These are phyloP conservation scores for Archaeoteleia sp. DNA, from an alignment of 2,888 invertebrate species.

Conservation along the genomic window DNA sequence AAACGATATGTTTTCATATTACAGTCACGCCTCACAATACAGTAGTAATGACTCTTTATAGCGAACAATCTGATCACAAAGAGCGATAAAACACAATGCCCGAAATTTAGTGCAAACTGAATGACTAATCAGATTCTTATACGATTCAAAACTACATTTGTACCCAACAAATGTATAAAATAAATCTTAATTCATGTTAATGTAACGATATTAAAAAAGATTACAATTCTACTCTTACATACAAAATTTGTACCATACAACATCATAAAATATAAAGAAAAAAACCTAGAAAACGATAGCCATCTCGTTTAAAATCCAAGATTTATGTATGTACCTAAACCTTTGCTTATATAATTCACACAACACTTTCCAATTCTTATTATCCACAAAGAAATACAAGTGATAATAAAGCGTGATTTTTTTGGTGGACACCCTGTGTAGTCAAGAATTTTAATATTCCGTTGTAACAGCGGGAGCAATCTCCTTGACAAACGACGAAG, in stretches of 20 bases:
- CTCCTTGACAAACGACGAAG: conserved; percentile 66
- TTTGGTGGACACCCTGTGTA: conserved; percentile 9
- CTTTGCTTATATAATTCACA: conserved; percentile 16
- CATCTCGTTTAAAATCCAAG: not conserved
- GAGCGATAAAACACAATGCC: conserved; percentile 32
- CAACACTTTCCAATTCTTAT: conserved; percentile 3
- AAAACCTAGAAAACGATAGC: conserved; percentile 13
- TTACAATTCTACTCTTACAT: conserved; percentile 3
- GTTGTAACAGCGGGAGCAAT: conserved; percentile 59
- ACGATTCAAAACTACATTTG: conserved; percentile 32
- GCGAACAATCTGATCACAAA: conserved; percentile 29
- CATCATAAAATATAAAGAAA: too few relatives aligned
- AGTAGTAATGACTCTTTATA: conserved; percentile 35
- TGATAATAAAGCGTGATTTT: conserved; percentile 22
- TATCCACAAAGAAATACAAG: conserved; percentile 14
- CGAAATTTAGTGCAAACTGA: conserved; percentile 40
- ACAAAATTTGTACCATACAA: conserved; percentile 10
- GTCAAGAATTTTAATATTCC: conserved; percentile 67
- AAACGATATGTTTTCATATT: conserved; percentile 20
- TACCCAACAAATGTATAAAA: conserved; percentile 24
- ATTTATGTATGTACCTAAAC: not conserved
- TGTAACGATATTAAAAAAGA: conserved; percentile 37
- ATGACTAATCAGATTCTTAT: conserved; percentile 39
- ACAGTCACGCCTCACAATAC: conserved; percentile 6
- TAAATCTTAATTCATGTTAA: too few relatives aligned